These are phyloP conservation scores for Tachuris rubrigastra DNA, from an alignment of 2,113 vertebrate species.

Conservation along the genomic window DNA sequence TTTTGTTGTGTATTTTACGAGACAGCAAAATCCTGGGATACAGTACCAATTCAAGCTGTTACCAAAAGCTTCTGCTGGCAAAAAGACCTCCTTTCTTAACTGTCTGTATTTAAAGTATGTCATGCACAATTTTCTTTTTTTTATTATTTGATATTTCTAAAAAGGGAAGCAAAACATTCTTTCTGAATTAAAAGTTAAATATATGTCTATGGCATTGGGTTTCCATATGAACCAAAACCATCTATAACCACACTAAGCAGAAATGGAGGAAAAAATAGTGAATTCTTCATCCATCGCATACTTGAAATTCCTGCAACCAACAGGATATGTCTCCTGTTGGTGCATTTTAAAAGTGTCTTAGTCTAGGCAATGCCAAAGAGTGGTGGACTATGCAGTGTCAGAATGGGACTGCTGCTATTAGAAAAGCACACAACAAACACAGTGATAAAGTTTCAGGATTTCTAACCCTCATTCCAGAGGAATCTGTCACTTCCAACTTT, in stretches of 20 bases:
- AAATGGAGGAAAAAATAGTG: neutral
- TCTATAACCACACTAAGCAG: neutral
- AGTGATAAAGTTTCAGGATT: neutral
- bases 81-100: neutral
- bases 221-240: neutral
- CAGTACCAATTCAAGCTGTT: neutral
- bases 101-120: neutral
- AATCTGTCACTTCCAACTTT: neutral
- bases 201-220: neutral
- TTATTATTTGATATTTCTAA: neutral
- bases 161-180: neutral
- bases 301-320: neutral
- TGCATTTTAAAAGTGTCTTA: neutral
- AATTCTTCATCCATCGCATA: neutral
- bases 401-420: neutral
- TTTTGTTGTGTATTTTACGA: neutral
- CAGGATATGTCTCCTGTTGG: neutral
- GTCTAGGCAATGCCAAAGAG: neutral
- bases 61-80: neutral
- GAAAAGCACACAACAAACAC: neutral
- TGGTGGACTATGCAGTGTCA: neutral
- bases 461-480: neutral
- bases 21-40: neutral
- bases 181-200: neutral
- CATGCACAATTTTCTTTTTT: neutral